These are phyloP conservation scores for Quiscalus mexicanus DNA, from an alignment of 2,113 vertebrate species.

Conservation along the genomic window DNA sequence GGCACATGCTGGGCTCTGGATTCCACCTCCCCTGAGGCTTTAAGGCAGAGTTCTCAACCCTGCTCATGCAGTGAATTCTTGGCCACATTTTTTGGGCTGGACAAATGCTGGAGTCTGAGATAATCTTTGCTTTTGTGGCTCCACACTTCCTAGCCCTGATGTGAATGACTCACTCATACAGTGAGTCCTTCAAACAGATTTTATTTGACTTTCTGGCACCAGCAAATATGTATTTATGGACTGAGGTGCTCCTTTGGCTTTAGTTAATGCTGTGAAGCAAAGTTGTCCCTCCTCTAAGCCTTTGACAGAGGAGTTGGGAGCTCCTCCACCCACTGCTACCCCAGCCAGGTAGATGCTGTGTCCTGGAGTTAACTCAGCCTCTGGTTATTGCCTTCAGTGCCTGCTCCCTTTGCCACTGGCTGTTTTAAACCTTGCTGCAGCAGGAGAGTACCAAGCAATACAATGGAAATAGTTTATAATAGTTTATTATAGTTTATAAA, in stretches of 20 bases:
- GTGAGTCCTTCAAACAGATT: background rate
- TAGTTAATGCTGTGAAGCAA: background rate
- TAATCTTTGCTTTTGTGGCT: background rate
- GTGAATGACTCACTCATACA: background rate
- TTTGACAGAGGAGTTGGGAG: background rate
- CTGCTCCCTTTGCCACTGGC: background rate
- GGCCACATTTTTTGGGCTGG: background rate
- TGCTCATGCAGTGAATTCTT: background rate
- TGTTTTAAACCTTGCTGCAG: background rate
- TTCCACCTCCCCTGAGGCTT: background rate
- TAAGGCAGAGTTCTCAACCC: background rate
- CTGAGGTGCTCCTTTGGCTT: background rate
- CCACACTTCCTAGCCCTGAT: background rate
- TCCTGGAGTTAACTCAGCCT: background rate
- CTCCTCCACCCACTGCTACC: background rate
- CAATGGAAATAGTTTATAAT: background rate
- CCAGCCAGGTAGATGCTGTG: background rate
- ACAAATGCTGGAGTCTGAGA: background rate
- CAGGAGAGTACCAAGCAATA: background rate
- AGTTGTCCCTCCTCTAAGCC: background rate
- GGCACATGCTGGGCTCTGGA: background rate
- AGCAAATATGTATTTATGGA: background rate
- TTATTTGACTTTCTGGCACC: background rate
- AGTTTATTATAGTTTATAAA: no score
- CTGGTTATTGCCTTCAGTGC: background rate